phyloP scores from a whole-genome alignment of 2,888 invertebrate species.

The Pterostichus niger region DNA sequence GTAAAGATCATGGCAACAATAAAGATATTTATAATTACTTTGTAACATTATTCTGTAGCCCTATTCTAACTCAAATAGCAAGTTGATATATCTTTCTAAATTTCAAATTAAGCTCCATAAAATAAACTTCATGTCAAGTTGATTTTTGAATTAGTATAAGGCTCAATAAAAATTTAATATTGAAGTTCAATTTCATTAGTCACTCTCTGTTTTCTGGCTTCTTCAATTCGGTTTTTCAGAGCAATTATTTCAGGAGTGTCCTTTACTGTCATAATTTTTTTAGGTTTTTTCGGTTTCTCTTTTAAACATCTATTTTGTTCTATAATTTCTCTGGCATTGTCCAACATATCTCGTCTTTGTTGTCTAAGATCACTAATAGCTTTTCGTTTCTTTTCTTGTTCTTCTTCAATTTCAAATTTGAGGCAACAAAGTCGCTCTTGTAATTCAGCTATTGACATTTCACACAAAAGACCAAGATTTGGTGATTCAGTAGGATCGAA shows the following conservation, averaged over 20 bases:
- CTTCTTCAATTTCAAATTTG: conserved; percentile 79
- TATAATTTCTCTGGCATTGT: conserved; percentile 77
- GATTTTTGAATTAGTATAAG: no score
- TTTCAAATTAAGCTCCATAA: no score
- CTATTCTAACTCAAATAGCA: no score
- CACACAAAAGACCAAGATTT: conserved; percentile 81
- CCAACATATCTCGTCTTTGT: conserved; percentile 77
- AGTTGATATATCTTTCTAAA: no score
- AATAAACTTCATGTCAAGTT: no score
- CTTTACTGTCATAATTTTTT: conserved; percentile 69
- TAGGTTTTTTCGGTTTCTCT: conserved; percentile 73
- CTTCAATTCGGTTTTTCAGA: conserved; percentile 78
- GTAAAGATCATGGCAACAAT: conserved; percentile 10
- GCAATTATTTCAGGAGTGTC: conserved; percentile 77
- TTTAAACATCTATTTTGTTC: conserved; percentile 76
- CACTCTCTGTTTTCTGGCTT: conserved; percentile 77
- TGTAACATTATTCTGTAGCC: no score
- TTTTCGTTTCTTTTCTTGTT: conserved; percentile 78
- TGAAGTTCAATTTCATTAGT: conserved; percentile 64
- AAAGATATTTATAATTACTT: not conserved
- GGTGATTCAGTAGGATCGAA: conserved; percentile 81
- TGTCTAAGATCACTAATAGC: conserved; percentile 77
- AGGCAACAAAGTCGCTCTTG: conserved; percentile 79
- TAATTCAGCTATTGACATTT: conserved; percentile 83
- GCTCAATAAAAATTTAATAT: not conserved